Conservation (phyloP, 2,113 vertebrate genomes). For the Meleagris gallopavo region DNA sequence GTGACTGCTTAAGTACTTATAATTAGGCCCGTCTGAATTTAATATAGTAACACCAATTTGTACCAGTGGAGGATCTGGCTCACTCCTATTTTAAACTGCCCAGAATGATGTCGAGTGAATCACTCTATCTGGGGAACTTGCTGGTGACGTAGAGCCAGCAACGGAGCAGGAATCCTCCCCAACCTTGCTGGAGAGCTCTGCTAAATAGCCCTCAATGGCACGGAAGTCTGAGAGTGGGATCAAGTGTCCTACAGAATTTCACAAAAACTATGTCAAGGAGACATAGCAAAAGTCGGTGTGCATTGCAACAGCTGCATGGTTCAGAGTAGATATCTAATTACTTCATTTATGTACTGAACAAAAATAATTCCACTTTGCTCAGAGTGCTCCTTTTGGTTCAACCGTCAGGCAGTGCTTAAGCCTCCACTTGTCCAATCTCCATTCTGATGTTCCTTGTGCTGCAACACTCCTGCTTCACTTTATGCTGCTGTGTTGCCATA, state of each 20-base stretch:
- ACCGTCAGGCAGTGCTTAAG: rapidly evolving
- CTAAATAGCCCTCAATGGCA: neutral
- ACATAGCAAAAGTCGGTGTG: neutral
- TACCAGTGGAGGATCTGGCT: slow-evolving; percentile 17
- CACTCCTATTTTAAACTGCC: slow-evolving; percentile 26
- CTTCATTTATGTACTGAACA: neutral
- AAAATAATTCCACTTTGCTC: neutral
- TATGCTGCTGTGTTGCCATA: neutral
- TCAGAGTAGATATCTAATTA: neutral
- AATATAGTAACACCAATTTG: slow-evolving; percentile 28
- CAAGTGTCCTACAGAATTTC: neutral
- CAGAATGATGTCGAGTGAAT: neutral
- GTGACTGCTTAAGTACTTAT: neutral
- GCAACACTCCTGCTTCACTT: neutral
- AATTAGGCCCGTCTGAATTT: slow-evolving; percentile 22
- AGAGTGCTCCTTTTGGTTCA: neutral
- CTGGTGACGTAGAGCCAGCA: neutral
- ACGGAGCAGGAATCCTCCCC: neutral
- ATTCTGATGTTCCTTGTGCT: neutral
- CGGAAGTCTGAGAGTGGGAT: rapidly evolving
- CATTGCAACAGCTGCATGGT: neutral
- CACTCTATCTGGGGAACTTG: neutral
- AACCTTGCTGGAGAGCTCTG: neutral
- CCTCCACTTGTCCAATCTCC: neutral
- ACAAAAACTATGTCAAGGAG: neutral